These are phyloP conservation scores for Siniperca chuatsi DNA, from an alignment of 2,113 vertebrate species.

Conservation along the genomic window DNA sequence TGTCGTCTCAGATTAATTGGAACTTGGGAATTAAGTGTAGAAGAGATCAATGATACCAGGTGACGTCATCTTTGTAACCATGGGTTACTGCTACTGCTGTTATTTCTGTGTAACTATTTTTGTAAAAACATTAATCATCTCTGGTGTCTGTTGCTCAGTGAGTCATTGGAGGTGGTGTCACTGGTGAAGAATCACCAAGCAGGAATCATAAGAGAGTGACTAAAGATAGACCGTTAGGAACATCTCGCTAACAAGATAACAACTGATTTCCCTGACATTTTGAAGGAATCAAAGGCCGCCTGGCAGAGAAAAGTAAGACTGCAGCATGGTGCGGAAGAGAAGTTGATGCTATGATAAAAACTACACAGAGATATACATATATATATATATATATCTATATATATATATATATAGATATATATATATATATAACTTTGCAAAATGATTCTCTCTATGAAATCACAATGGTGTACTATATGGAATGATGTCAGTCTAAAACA, in stretches of 20 bases:
- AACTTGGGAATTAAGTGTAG: conserved; percentile 39
- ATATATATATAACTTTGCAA: background rate
- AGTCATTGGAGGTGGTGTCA: conserved; percentile 76
- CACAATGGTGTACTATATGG: background rate
- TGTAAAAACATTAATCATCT: conserved; percentile 80
- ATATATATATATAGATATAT: no score
- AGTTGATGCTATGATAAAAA: conserved; percentile 14
- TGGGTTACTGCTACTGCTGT: conserved; percentile 74
- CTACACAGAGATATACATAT: background rate
- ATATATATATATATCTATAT: background rate
- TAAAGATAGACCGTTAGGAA: conserved; percentile 77
- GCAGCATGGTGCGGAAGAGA: conserved; percentile 1
- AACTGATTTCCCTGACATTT: conserved; percentile 73
- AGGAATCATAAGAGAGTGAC: conserved; percentile 62
- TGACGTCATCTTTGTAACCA: conserved; percentile 72
- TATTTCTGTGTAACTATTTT: conserved; percentile 79
- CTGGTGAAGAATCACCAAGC: conserved; percentile 68
- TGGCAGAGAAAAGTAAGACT: conserved; percentile 33
- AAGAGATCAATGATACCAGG: conserved; percentile 60
- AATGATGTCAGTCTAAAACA: background rate
- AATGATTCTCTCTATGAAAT: background rate
- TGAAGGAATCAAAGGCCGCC: conserved; percentile 48
- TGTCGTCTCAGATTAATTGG: conserved; percentile 58
- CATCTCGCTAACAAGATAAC: conserved; percentile 75
- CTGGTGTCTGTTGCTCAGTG: conserved; percentile 74